A percentile compares a stretch with the other conserved stretches of the same genome.
These are phyloP conservation scores for Parnassius apollo DNA, from an alignment of 2,888 invertebrate genomes.

Conservation along the genomic window DNA sequence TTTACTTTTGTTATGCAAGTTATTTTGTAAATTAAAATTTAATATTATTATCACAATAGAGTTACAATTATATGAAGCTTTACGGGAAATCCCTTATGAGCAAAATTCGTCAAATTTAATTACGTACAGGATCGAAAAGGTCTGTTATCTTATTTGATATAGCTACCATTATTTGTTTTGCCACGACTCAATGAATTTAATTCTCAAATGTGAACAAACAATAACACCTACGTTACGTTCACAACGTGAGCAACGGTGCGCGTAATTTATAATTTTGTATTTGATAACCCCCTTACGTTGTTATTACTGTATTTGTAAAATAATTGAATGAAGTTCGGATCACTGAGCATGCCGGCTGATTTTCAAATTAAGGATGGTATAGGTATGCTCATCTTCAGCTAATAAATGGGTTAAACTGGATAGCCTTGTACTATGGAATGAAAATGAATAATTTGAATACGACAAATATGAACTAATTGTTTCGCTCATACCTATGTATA, in stretches of 20 bases:
- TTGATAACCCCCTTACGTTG: constrained; percentile 6
- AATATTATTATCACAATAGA: too few relatives aligned
- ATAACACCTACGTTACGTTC: constrained; percentile 5
- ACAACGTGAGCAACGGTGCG: constrained; percentile 11
- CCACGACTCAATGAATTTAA: background rate
- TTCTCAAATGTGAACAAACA: background rate
- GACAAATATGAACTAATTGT: too few relatives aligned
- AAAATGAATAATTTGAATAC: too few relatives aligned
- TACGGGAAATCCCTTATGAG: too few relatives aligned
- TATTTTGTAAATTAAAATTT: too few relatives aligned
- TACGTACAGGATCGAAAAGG: background rate
- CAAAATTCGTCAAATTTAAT: background rate
- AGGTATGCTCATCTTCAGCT: too few relatives aligned
- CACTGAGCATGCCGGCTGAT: background rate
- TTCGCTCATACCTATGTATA: too few relatives aligned
- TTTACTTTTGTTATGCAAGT: too few relatives aligned
- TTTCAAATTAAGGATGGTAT: background rate
- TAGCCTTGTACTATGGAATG: too few relatives aligned
- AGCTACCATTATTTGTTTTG: background rate
- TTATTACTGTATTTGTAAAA: constrained; percentile 2
- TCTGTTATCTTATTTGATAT: constrained; percentile 10
- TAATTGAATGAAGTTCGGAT: background rate
- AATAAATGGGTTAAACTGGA: too few relatives aligned
- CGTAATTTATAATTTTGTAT: constrained; percentile 18
- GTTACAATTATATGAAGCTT: too few relatives aligned